These are phyloP conservation scores for Drosophila limbata DNA, from an alignment of 2,888 invertebrate genomes.

Conservation along the genomic window DNA sequence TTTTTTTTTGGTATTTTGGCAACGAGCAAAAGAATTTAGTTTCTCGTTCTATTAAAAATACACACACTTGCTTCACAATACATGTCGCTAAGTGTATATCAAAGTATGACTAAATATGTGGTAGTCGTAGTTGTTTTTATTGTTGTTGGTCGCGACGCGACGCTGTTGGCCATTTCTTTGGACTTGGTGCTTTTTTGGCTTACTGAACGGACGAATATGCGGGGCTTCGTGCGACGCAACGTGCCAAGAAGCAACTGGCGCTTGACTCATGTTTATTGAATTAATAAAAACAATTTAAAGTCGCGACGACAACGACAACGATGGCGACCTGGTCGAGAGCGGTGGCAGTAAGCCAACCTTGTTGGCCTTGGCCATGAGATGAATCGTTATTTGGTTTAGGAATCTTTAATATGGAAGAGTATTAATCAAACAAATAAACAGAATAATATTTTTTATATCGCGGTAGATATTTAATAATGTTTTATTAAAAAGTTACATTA, in stretches of 20 bases:
- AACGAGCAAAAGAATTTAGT: conserved; percentile 14
- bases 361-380: conserved; percentile 34
- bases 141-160: conserved; percentile 20
- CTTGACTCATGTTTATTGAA: conserved; percentile 57
- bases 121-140: background rate
- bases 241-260: conserved; percentile 27
- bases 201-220: background rate
- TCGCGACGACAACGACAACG: conserved; percentile 21
- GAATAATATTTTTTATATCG: background rate
- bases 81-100: conserved; percentile 1
- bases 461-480: background rate
- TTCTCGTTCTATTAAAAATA: background rate
- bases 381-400: conserved; percentile 10
- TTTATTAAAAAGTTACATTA: background rate
- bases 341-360: conserved; percentile 12
- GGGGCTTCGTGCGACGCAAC: conserved; percentile 7
- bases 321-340: conserved; percentile 7
- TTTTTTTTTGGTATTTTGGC: conserved; percentile 16
- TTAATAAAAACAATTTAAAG: conserved; percentile 55
- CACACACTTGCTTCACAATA: conserved; percentile 3
- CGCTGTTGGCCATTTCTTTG: conserved; percentile 33
- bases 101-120: conserved; percentile 20
- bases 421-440: background rate
- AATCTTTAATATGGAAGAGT: conserved; percentile 7
- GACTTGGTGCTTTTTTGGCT: background rate